Evolutionary conservation across 2,888 invertebrate species (phyloP).

Genomic region (Zaprionus obscuricornis): DNA sequence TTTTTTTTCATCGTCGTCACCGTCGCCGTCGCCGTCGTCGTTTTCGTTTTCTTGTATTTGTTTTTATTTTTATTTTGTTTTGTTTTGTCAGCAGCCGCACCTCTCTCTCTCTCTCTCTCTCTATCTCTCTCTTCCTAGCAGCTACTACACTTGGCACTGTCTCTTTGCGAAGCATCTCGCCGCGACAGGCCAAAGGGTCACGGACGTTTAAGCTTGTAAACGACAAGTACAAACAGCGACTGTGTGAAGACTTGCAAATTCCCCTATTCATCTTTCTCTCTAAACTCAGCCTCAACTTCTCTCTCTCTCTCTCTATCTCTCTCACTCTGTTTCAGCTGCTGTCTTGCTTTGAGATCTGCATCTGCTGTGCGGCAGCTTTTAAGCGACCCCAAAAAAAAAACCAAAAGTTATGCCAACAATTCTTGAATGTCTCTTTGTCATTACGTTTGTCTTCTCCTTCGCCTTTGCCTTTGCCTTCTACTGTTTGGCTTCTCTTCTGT

Average conservation of each 20-base stretch:
- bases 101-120: not conserved
- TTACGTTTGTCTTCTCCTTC: conserved; percentile 11
- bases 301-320: not conserved
- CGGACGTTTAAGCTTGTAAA: conserved; percentile 74
- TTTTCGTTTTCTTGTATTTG: conserved; percentile 26
- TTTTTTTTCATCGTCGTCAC: not conserved
- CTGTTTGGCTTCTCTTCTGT: not conserved
- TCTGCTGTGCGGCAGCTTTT: conserved; percentile 47
- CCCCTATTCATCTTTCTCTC: conserved; percentile 20
- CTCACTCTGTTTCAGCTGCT: conserved; percentile 26
- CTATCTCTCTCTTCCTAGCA: conserved; percentile 13
- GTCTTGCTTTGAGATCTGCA: conserved; percentile 37
- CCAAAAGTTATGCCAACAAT: conserved; percentile 51
- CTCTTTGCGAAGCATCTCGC: no score
- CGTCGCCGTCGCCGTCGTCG: not conserved
- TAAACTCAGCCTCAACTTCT: conserved; percentile 4
- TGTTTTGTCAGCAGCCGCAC: not conserved
- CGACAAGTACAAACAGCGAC: conserved; percentile 51
- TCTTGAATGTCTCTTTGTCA: conserved; percentile 47
- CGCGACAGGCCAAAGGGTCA: conserved; percentile 74
- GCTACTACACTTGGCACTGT: conserved; percentile 26
- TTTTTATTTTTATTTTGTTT: conserved; percentile 18
- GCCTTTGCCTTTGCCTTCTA: conserved; percentile 7
- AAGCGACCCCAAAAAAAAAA: conserved; percentile 22
- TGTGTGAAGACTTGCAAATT: no score